Percentiles rank a stretch among this genome's conserved stretches.
Conservation (phyloP, 2,888 invertebrate genomes). For the Pycnomerus fuliginosus region DNA sequence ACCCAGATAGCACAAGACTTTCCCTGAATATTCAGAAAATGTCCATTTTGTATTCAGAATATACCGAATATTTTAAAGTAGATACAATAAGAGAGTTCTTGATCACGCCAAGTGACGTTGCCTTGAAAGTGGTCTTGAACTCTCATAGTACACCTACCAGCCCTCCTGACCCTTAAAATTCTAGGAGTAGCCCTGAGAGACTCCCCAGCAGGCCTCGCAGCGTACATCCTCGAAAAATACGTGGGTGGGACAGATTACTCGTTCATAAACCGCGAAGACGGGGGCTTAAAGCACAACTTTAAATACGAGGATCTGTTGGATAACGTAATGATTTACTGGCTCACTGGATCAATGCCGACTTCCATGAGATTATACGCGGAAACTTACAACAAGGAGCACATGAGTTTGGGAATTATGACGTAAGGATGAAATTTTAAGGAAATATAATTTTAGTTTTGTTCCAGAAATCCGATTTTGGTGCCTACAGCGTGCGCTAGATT, state of each 20-base stretch:
- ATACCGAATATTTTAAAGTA: no score
- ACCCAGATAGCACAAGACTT: neutral
- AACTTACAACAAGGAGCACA: slow-evolving; percentile 43
- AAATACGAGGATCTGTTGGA: slow-evolving; percentile 71
- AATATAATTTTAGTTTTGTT: neutral
- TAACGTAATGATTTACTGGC: slow-evolving; percentile 82
- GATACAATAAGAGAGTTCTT: no score
- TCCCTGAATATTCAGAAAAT: neutral
- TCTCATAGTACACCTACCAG: no score
- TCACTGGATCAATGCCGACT: slow-evolving; percentile 68
- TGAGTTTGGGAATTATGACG: slow-evolving; percentile 20
- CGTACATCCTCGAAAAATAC: slow-evolving; percentile 90
- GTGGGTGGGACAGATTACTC: slow-evolving; percentile 67
- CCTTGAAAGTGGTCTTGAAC: no score
- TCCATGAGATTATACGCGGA: slow-evolving; percentile 77
- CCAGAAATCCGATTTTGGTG: slow-evolving; percentile 57
- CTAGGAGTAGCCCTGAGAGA: slow-evolving; percentile 68
- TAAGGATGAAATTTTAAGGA: neutral
- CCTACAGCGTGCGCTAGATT: slow-evolving; percentile 77
- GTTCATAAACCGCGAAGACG: slow-evolving; percentile 58
- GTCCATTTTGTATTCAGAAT: no score
- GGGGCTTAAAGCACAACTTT: slow-evolving; percentile 66
- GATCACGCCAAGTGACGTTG: no score
- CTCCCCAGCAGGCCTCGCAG: slow-evolving; percentile 83
- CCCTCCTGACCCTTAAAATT: no score